Conservation (phyloP, 2,797 vertebrate species). For the Poeciliopsis paucimaculata region DNA sequence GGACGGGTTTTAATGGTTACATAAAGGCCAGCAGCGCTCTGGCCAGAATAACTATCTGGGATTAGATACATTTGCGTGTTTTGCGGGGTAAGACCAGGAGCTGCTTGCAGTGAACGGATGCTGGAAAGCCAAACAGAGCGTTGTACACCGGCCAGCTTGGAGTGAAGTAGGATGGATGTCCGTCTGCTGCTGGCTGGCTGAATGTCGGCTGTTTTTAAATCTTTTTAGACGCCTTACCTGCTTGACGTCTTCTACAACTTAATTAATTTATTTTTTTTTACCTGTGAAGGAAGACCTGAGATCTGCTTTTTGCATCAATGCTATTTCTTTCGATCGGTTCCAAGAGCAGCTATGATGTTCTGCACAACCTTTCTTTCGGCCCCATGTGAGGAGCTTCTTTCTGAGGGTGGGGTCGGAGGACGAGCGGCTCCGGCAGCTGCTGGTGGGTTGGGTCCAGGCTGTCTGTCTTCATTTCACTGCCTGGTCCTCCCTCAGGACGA, state of each 20-base stretch:
- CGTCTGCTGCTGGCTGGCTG: constrained; percentile 15
- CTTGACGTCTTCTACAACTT: background rate
- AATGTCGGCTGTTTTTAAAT: constrained; percentile 7
- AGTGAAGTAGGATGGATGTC: constrained; percentile 30
- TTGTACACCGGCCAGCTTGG: constrained; percentile 23
- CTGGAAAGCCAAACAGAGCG: constrained; percentile 22
- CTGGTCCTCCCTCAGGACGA: constrained; percentile 85
- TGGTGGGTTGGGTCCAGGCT: constrained; percentile 65
- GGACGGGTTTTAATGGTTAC: constrained; percentile 79
- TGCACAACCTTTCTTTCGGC: constrained; percentile 85
- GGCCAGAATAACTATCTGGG: constrained; percentile 79
- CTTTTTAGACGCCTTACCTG: background rate
- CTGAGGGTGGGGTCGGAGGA: constrained; percentile 45
- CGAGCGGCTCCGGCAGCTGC: constrained; percentile 10
- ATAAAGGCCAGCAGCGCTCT: constrained; percentile 79
- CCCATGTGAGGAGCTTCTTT: constrained; percentile 73
- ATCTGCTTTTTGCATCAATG: background rate
- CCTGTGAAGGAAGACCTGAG: background rate
- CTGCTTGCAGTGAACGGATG: constrained; percentile 18
- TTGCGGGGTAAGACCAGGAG: constrained; percentile 42
- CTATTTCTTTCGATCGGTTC: background rate
- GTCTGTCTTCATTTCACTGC: constrained; percentile 83
- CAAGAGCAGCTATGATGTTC: constrained; percentile 78
- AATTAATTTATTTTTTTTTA: background rate
- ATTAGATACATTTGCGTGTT: constrained; percentile 74